phyloP scores from a whole-genome alignment of 1,140 invertebrate genomes.

The Pantala flavescens region DNA sequence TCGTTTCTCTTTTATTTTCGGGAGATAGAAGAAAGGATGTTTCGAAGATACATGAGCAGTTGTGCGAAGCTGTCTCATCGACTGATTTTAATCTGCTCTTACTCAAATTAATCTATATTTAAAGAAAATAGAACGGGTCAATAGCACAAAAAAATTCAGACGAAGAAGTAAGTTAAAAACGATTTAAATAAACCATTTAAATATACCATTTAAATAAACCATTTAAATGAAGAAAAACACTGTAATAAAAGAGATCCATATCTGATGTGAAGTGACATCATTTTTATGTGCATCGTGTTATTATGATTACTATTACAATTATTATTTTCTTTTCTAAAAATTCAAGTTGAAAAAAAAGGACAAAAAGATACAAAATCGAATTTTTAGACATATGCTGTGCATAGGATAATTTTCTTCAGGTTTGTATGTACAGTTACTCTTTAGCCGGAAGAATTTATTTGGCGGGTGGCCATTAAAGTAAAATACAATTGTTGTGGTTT shows the following conservation, averaged over 20 bases:
- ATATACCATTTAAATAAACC: too few species aligned
- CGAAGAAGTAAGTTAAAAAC: too few species aligned
- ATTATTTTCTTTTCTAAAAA: background rate
- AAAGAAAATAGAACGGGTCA: background rate
- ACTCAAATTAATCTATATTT: conserved; percentile 1
- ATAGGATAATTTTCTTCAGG: conserved; percentile 3
- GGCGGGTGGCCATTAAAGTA: background rate
- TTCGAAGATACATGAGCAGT: background rate
- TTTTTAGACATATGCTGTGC: conserved; percentile 6
- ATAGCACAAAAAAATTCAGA: background rate
- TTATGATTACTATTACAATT: background rate
- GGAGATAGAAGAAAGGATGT: background rate
- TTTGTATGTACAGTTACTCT: background rate
- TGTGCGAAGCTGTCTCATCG: background rate
- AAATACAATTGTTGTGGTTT: background rate
- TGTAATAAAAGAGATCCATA: conserved; percentile 2
- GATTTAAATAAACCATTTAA: too few species aligned
- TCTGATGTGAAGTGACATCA: conserved; percentile 1
- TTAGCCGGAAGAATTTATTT: background rate
- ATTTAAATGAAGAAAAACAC: background rate
- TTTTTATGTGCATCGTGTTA: conserved; percentile 10
- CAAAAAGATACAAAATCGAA: background rate
- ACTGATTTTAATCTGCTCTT: background rate
- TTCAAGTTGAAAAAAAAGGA: background rate
- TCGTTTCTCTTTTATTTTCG: too few species aligned